Conservation (phyloP, 2,888 invertebrate genomes). For the Drosophila engyochracea region DNA sequence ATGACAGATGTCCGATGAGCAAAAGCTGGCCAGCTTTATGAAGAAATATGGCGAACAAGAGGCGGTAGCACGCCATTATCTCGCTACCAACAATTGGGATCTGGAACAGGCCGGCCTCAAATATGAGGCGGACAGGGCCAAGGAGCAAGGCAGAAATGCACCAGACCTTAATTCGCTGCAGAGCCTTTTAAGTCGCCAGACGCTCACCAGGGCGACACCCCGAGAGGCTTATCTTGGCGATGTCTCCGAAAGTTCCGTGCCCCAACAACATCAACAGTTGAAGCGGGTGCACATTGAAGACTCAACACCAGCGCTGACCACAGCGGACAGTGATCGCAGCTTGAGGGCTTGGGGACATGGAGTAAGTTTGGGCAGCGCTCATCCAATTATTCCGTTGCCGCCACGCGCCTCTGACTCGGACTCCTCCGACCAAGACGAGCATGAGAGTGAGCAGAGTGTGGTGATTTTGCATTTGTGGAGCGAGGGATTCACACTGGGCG, state of each 20-base stretch:
- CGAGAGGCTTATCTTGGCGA: constrained; percentile 29
- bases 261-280: not conserved
- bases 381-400: constrained; percentile 63
- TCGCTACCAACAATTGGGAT: constrained; percentile 55
- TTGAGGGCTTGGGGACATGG: constrained; percentile 67
- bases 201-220: not conserved
- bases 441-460: constrained; percentile 40
- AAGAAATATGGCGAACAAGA: constrained; percentile 54
- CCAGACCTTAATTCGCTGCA: constrained; percentile 30
- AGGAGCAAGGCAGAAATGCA: not conserved
- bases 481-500: constrained; percentile 68
- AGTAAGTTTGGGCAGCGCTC: constrained; percentile 60
- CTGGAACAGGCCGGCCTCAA: constrained; percentile 54
- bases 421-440: not conserved
- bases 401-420: constrained; percentile 25
- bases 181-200: constrained; percentile 26
- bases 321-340: constrained; percentile 62
- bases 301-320: constrained; percentile 71
- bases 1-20: constrained; percentile 69
- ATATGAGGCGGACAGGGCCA: constrained; percentile 55
- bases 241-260: constrained; percentile 39
- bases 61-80: constrained; percentile 56
- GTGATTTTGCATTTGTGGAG: constrained; percentile 66
- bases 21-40: constrained; percentile 68
- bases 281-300: constrained; percentile 48